Conservation (phyloP, 2,888 invertebrate genomes). For the Fabriciana adippe region DNA sequence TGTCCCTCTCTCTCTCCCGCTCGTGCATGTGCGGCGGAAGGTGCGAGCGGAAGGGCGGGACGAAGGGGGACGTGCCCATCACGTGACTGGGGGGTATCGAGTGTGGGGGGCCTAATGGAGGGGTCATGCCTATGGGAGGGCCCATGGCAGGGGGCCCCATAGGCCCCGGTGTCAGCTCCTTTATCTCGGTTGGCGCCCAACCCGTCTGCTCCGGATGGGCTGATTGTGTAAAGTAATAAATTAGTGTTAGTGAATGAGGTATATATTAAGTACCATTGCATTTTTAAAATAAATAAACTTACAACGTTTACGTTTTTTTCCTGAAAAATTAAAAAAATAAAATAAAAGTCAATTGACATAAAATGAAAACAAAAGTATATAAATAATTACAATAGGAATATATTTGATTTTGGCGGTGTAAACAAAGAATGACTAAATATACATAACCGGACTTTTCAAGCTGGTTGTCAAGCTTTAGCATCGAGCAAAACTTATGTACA, state of each 20-base stretch:
- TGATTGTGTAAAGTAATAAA: conserved; percentile 36
- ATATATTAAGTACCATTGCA: background rate
- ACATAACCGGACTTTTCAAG: background rate
- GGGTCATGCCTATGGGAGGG: conserved; percentile 54
- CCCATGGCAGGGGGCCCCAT: conserved; percentile 57
- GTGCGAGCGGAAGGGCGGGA: conserved; percentile 46
- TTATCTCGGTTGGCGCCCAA: conserved; percentile 86
- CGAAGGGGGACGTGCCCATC: conserved; percentile 48
- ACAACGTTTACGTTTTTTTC: conserved; percentile 29
- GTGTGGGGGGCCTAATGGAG: conserved; percentile 46
- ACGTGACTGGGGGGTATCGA: conserved; percentile 56
- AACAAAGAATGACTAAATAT: too few species aligned
- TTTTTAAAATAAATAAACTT: conserved; percentile 21
- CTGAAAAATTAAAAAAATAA: conserved; percentile 24
- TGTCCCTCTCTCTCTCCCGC: conserved; percentile 61
- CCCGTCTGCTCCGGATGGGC: conserved; percentile 72
- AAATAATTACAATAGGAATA: background rate
- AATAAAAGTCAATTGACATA: background rate
- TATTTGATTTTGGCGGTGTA: too few species aligned
- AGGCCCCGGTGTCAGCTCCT: conserved; percentile 86
- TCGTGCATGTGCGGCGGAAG: conserved; percentile 50
- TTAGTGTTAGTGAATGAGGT: background rate
- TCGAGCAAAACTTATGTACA: too few species aligned
- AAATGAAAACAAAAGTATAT: background rate
- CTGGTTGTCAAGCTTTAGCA: too few species aligned